Evolutionary conservation across 2,888 invertebrate genomes (phyloP).

Genomic region (Antitype chi): DNA sequence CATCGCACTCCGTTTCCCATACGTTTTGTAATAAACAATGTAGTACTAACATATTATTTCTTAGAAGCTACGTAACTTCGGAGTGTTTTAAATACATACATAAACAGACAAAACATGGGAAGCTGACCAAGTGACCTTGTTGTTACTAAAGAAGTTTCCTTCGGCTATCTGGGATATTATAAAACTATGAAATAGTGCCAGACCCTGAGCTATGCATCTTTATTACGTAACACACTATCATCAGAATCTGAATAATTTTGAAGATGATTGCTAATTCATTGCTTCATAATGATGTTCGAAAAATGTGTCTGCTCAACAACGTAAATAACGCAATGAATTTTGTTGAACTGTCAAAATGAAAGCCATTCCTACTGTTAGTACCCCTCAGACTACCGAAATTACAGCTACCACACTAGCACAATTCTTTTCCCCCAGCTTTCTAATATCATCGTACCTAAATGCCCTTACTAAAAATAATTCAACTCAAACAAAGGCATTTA

Average conservation of each 20-base stretch:
- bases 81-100: conserved; percentile 21
- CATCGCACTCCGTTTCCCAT: conserved; percentile 57
- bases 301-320: too few species aligned
- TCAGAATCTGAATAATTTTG: too few species aligned
- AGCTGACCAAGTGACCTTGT: conserved; percentile 17
- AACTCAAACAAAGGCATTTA: conserved; percentile 7
- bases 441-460: too few species aligned
- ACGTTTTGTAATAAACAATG: conserved; percentile 34
- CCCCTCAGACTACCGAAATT: too few species aligned
- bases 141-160: background rate
- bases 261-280: too few species aligned
- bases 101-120: conserved; percentile 1
- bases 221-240: too few species aligned
- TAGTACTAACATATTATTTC: conserved; percentile 39
- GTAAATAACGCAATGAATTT: too few species aligned
- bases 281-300: too few species aligned
- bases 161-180: background rate
- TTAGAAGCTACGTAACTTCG: conserved; percentile 18
- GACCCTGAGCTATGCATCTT: background rate
- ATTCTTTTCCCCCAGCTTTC: too few species aligned
- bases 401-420: too few species aligned
- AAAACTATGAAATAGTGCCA: background rate
- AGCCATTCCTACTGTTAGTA: too few species aligned
- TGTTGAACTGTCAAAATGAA: too few species aligned
- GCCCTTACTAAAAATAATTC: background rate